Percentiles rank a stretch among this genome's conserved stretches.
Evolutionary conservation across 2,888 invertebrate genomes (phyloP).

Genomic region (Spisula subtruncata): DNA sequence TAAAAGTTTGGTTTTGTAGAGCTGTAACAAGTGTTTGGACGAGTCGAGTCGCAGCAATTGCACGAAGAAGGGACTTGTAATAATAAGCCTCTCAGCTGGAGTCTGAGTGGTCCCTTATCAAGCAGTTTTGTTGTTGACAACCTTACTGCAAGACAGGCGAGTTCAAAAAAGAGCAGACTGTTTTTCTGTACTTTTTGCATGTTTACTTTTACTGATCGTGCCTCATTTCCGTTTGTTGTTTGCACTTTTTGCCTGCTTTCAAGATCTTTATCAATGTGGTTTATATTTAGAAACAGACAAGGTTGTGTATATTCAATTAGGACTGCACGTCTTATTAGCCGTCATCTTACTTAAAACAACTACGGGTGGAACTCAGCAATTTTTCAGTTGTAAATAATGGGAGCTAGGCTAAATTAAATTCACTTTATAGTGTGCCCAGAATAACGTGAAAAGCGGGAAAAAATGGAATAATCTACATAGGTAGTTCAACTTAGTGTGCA

Average conservation of each 20-base stretch:
- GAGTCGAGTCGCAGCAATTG: background rate
- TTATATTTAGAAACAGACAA: too few relatives aligned
- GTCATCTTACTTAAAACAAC: too few relatives aligned
- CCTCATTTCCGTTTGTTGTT: background rate
- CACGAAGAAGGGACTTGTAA: background rate
- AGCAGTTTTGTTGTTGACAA: background rate
- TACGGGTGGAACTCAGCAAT: too few relatives aligned
- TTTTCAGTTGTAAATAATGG: too few relatives aligned
- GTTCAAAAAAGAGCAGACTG: constrained; percentile 4
- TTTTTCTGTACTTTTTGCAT: background rate
- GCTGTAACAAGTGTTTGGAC: background rate
- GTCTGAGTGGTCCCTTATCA: constrained; percentile 20
- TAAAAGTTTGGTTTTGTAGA: background rate
- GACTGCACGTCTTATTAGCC: too few relatives aligned
- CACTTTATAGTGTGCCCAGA: too few relatives aligned
- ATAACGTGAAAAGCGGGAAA: too few relatives aligned
- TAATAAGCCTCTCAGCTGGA: background rate
- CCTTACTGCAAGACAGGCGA: background rate
- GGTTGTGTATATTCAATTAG: too few relatives aligned
- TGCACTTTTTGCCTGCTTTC: background rate
- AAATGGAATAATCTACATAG: too few relatives aligned
- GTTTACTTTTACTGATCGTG: constrained; percentile 1
- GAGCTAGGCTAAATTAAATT: too few relatives aligned
- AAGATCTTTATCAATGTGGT: too few relatives aligned
- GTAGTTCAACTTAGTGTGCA: too few relatives aligned